Evolutionary conservation across 2,888 invertebrate species (phyloP), one percentile per base, ranked within the genome.

Genomic region (Apotomis capreana): DNA sequence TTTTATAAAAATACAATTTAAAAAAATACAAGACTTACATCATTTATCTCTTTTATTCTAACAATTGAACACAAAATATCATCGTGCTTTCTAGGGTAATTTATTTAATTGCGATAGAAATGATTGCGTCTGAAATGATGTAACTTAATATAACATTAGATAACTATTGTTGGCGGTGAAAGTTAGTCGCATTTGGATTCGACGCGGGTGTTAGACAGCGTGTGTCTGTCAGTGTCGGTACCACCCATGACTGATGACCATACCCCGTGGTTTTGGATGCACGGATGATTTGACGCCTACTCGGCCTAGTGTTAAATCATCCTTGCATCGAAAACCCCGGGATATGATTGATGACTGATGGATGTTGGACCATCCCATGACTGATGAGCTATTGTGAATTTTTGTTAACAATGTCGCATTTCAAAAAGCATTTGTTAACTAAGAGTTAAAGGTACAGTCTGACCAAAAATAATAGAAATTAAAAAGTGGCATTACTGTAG

Each of bases 81-180:
- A 12, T 12, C 1, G 36, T 57, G 63, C 71, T 69, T 69, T 75
- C 74, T 67, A 44, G 52, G 15, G 69, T 74, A 70, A 68, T 73
- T 68, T 70, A 51, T 60, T 68, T 73, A 73, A 75, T 70, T 64
- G 59, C 58, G 49, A 73, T 63, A 77, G 78, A 71, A 74, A 77
- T 74, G 77, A 75, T 78, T 80, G 78, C 81, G 75, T 71, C 72
- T 70, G 75, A 76, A 61, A 77, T 87, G 82, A 86, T 78, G 87
- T 83, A 88, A 88, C 80, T 78, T 78, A 79, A 79, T 81, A 81
- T 78, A 78, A 79, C 79, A 86, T 89, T 88, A 89, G 86, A 85
- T 87, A 89, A 88, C 82, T 74, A 82, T 83, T 83, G 81, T 82
- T 76, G 75, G 73, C 74, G 82, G 87, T 84, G 87, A 87, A 87